Evolutionary conservation across 2,113 vertebrate species (phyloP), one percentile per base, ranked within the genome.

Genomic region (Agelaius phoeniceus): DNA sequence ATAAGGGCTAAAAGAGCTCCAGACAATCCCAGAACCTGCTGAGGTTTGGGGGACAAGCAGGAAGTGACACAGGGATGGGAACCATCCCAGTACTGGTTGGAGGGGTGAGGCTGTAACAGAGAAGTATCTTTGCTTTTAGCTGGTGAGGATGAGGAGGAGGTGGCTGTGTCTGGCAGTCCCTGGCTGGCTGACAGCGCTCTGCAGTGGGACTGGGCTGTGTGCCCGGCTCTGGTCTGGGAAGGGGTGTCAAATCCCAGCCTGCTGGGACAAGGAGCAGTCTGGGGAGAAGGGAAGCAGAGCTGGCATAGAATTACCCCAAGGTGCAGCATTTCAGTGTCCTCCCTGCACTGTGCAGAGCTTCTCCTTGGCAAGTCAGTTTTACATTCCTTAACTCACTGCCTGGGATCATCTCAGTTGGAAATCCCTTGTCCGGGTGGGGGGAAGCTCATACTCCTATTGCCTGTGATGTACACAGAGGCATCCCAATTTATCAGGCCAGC

Each of bases 1-100:
- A 78, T 13, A 3, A 3, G 4, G 20, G 28, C 24, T 84, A 15
- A 30, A 81, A 58, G n/a, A 63, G 35, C 49, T 46, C 41, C 20
- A 35, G 58, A 16, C 7, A 7, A 27, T 15, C 15, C 41, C 54
- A 51, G 52, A 52, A 49, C 16, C 31, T 54, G 30, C 30, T 15
- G 41, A 27, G 4, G 26, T 35, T 69, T 69, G 46, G 65, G 79
- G 66, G 15, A 33, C 6, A 21, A 71, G 48, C 31, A 44, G 48
- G 41, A 30, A 24, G 18, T 33, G 26, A 62, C 18, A 13, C 0
- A 49, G 16, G 0, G 6, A 13, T 22, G 46, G 39, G 61, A 57
- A 49, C 33, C 39, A 15, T 30, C 9, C 19, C 19, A 18, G 35
- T 52, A 52, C 48, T 4, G 26, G 35, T 9, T 31, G 49, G 39